A percentile compares a stretch with the other conserved stretches of the same genome.
Conservation (phyloP, 2,113 vertebrate genomes). For the Ornithorhynchus anatinus region DNA sequence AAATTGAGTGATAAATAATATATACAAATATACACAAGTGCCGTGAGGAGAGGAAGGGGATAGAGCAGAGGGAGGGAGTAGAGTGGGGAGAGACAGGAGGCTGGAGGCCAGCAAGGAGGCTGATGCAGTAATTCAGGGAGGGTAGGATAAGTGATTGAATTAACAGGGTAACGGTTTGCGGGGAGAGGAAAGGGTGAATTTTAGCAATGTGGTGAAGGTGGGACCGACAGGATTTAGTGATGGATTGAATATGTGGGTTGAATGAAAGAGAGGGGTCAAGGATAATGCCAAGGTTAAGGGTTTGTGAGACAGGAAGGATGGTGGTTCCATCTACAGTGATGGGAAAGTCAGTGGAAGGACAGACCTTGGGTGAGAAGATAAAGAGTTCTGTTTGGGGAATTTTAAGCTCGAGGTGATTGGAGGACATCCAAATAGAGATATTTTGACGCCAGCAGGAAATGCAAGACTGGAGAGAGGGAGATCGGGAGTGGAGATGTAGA, state of each 20-base stretch:
- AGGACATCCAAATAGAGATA: not conserved
- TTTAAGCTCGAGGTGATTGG: not conserved
- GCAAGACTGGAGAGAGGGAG: not conserved
- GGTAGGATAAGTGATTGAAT: not conserved
- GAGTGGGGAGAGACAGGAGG: not conserved
- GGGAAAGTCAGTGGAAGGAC: not conserved
- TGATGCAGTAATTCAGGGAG: not conserved
- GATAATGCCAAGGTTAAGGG: not conserved
- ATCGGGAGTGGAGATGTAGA: not conserved
- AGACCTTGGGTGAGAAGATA: not conserved
- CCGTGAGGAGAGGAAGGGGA: too few species aligned
- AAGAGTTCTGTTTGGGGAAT: not conserved
- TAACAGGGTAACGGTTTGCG: not conserved
- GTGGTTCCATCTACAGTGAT: not conserved
- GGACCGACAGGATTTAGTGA: too few species aligned
- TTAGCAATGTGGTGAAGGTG: not conserved
- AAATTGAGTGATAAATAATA: too few species aligned
- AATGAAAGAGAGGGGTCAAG: too few species aligned
- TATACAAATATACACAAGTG: too few species aligned
- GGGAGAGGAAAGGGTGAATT: not conserved
- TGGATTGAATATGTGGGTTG: too few species aligned
- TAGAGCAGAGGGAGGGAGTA: too few species aligned
- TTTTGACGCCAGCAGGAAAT: not conserved
- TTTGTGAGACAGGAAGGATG: not conserved
- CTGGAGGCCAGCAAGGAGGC: not conserved